Percentiles rank a stretch among this genome's conserved stretches.
Evolutionary conservation across 2,888 invertebrate genomes (phyloP).

Genomic region (Tachina grossa): DNA sequence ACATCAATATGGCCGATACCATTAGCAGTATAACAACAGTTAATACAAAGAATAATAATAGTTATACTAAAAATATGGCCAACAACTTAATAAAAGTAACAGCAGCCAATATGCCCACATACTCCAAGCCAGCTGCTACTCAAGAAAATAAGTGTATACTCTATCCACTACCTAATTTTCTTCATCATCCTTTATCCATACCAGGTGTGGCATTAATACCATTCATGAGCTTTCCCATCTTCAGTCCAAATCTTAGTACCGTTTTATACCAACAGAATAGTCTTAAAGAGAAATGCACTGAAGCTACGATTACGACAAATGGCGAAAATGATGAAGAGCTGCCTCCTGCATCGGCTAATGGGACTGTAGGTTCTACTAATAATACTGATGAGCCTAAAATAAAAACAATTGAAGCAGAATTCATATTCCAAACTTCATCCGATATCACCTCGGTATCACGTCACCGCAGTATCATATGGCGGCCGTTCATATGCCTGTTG

Average conservation of each 20-base stretch:
- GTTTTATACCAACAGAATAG: slow-evolving; percentile 78
- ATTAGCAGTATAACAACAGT: slow-evolving; percentile 73
- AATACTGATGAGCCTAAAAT: slow-evolving; percentile 77
- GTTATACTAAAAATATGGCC: slow-evolving; percentile 43
- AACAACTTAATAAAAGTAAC: slow-evolving; percentile 45
- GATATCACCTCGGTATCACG: slow-evolving; percentile 79
- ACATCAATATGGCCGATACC: slow-evolving; percentile 58
- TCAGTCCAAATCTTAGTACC: slow-evolving; percentile 80
- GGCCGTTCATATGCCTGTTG: slow-evolving; percentile 76
- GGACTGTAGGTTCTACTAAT: slow-evolving; percentile 45
- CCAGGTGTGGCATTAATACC: slow-evolving; percentile 80
- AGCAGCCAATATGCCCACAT: slow-evolving; percentile 56
- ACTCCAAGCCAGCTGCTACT: slow-evolving; percentile 72
- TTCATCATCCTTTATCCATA: slow-evolving; percentile 79
- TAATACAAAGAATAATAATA: slow-evolving; percentile 71
- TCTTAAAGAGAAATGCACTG: slow-evolving; percentile 78
- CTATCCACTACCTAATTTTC: slow-evolving; percentile 78
- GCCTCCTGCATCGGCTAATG: slow-evolving; percentile 23
- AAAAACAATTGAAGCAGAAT: slow-evolving; percentile 80
- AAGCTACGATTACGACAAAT: slow-evolving; percentile 71
- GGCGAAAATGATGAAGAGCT: no score
- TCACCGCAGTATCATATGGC: slow-evolving; percentile 80
- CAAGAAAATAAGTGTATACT: no score
- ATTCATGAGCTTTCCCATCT: slow-evolving; percentile 79
- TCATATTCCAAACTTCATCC: slow-evolving; percentile 79